Evolutionary conservation across 2,113 vertebrate species (phyloP), one percentile per base, ranked within the genome.

Genomic region (Tympanuchus pallidicinctus): DNA sequence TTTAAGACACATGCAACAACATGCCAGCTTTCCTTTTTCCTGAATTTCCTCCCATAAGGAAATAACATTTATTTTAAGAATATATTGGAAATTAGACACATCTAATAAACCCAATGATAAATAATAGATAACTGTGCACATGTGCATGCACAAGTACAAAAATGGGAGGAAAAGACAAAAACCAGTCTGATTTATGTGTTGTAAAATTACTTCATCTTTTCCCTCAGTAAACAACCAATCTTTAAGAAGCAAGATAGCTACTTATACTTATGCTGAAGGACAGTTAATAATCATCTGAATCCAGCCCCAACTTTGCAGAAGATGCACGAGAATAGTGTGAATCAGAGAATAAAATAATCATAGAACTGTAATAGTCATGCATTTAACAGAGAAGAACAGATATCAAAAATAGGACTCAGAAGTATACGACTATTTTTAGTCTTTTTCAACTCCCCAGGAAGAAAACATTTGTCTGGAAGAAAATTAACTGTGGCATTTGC

Each of bases 111-210:
- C 40, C 82, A 89, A 27, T 81, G n/a, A 78, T 69, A 88, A 40
- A 19, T 30, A 85, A 60, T n/a, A 74, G 52, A 85, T 78, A 90
- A 78, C 16, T 60, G 2, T 56, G 32, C 19, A 32, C 61, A 27
- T 38, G 11, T 32, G 60, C 79, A 45, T 30, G 32, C 56, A 20
- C 13, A 13, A 50, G 38, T 63, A 92, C 83, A 76, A 59, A 86
- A 88, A 25, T 14, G 10, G n/a, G 47, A 83, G 36, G 63, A 77
- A 92, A 74, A 91, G 82, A 94, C 85, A 94, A 89, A 81, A 93
- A 32, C 28, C 81, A 66, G 43, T 2, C 19, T 65, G 81, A 73
- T 78, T 90, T 87, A 82, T 0, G 0, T 43, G 65, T 88, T 8
- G 36, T 63, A 94, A 78, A 92, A 28, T 78, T 56, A 61, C 28